These are phyloP conservation scores for Octodonta nipae DNA, from an alignment of 2,888 invertebrate species.

Conservation along the genomic window DNA sequence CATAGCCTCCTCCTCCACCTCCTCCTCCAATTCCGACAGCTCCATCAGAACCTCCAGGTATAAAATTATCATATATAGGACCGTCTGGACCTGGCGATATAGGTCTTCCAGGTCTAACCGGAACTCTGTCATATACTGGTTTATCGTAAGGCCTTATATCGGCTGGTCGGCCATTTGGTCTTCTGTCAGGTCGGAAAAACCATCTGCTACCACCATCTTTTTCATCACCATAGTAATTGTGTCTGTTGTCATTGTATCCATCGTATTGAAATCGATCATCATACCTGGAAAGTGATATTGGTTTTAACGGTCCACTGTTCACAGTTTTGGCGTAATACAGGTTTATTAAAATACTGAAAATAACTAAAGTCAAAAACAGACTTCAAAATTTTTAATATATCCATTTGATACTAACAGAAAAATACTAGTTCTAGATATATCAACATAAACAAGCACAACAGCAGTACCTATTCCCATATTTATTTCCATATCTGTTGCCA, in stretches of 20 bases:
- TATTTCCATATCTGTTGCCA: conserved; percentile 24
- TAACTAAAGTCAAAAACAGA: no score
- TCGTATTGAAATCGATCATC: no score
- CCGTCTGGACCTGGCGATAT: conserved; percentile 33
- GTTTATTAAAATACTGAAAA: no score
- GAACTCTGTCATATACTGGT: conserved; percentile 16
- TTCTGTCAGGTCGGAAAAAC: conserved; percentile 29
- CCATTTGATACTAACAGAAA: no score
- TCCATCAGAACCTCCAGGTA: conserved; percentile 25
- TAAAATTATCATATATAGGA: conserved; percentile 33
- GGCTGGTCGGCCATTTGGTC: conserved; percentile 24
- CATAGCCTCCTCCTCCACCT: no score
- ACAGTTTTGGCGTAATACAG: no score
- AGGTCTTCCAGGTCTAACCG: conserved; percentile 17
- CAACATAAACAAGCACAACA: no score
- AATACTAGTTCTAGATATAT: no score
- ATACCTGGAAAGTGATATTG: no score
- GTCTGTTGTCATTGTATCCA: conserved; percentile 17
- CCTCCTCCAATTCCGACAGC: background rate
- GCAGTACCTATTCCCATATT: conserved; percentile 21
- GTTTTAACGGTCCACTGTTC: no score
- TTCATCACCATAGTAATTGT: conserved; percentile 28
- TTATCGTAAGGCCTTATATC: conserved; percentile 14
- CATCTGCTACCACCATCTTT: conserved; percentile 29
- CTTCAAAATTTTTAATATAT: no score